These are phyloP conservation scores for Acanthococcus lagerstroemiae DNA, from an alignment of 2,888 invertebrate genomes.

Conservation along the genomic window DNA sequence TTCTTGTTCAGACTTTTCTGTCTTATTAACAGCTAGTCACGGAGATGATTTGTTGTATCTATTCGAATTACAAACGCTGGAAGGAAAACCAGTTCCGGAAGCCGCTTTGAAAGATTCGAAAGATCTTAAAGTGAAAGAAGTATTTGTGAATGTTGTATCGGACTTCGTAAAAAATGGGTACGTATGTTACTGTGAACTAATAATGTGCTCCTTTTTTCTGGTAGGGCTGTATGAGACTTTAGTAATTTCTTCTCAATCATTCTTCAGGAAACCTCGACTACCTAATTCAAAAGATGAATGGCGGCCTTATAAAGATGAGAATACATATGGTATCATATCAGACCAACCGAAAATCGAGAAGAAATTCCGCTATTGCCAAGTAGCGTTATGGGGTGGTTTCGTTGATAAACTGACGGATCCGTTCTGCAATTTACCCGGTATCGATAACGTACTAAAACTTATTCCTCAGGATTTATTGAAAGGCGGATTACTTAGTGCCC, in stretches of 20 bases:
- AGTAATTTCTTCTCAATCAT: not conserved
- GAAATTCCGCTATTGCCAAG: conserved; percentile 48
- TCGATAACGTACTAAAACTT: conserved; percentile 29
- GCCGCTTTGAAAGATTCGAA: conserved; percentile 42
- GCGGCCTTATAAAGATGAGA: conserved; percentile 35
- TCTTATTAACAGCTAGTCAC: conserved; percentile 46
- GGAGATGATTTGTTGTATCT: conserved; percentile 64
- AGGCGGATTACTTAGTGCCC: conserved; percentile 23
- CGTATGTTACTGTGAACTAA: too few relatives aligned
- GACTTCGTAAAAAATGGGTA: conserved; percentile 54
- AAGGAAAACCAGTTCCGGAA: conserved; percentile 36
- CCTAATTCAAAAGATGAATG: conserved; percentile 33
- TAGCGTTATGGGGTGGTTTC: conserved; percentile 58
- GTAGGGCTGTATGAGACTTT: not conserved
- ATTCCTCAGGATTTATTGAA: conserved; percentile 27
- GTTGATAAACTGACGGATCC: conserved; percentile 49
- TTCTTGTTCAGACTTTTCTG: too few relatives aligned
- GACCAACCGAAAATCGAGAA: conserved; percentile 44
- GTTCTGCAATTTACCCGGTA: conserved; percentile 44
- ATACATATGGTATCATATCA: conserved; percentile 47
- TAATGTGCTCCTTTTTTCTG: too few relatives aligned
- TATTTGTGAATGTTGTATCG: conserved; percentile 55
- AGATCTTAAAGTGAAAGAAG: conserved; percentile 55
- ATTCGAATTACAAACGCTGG: conserved; percentile 51
- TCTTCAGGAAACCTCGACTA: conserved; percentile 34